Conservation (phyloP, 1,140 invertebrate genomes). For the Drosophila truncata region DNA sequence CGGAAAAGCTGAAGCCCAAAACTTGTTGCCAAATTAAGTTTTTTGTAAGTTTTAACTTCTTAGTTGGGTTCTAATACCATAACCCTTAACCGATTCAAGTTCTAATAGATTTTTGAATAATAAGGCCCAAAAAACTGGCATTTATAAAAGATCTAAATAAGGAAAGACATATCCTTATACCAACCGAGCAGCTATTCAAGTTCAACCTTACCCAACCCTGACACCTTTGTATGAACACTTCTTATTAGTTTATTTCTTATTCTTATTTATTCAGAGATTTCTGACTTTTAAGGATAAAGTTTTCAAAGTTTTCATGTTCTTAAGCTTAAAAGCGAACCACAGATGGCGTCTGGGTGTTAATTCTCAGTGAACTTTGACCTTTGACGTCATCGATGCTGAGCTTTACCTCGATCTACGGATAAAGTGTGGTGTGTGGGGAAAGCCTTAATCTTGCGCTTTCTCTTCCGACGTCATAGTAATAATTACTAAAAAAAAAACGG, state of each 20-base stretch:
- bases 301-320: not conserved
- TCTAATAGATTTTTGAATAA: not conserved
- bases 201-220: not conserved
- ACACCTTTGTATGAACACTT: not conserved
- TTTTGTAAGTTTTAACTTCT: not conserved
- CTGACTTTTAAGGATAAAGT: not conserved
- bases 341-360: conserved; percentile 22
- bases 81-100: conserved; percentile 7
- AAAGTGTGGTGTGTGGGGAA: conserved; percentile 10
- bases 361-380: conserved; percentile 16
- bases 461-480: conserved; percentile 50
- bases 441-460: conserved; percentile 5
- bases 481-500: not conserved
- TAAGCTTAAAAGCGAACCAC: not conserved
- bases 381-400: conserved; percentile 42
- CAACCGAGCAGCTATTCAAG: not conserved
- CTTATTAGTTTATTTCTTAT: not conserved
- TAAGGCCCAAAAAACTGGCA: no score
- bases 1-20: not conserved
- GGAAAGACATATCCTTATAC: not conserved
- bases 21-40: conserved; percentile 12
- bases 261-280: not conserved
- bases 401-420: conserved; percentile 42
- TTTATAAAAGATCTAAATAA: not conserved
- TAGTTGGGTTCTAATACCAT: not conserved